Evolutionary conservation across 2,113 vertebrate species (phyloP).

Genomic region (Carettochelys insculpta): DNA sequence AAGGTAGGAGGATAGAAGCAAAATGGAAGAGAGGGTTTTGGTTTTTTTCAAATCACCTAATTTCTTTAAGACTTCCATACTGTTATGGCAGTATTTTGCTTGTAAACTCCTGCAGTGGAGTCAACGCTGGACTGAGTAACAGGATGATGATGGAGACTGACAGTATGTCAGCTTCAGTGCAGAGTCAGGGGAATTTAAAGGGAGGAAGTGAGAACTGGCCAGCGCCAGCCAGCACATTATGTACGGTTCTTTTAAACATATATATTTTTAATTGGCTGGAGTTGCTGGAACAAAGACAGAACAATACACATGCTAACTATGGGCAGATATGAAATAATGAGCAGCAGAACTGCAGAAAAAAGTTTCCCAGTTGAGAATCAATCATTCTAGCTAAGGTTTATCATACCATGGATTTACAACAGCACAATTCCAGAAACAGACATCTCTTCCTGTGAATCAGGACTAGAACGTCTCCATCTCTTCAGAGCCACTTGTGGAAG

Average conservation of each 20-base stretch:
- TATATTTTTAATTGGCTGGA: not conserved
- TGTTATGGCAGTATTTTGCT: accelerated
- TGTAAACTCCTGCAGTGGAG: not conserved
- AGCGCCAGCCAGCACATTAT: not conserved
- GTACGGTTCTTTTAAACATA: not conserved
- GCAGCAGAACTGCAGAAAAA: not conserved
- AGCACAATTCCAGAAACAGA: not conserved
- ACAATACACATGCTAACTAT: not conserved
- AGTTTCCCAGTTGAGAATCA: not conserved
- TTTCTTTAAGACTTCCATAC: not conserved
- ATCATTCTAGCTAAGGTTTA: not conserved
- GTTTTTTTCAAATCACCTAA: not conserved
- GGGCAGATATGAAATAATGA: not conserved
- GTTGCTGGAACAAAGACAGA: accelerated
- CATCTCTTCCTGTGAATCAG: not conserved
- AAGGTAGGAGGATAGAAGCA: not conserved
- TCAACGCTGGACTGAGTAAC: not conserved
- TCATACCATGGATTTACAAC: not conserved
- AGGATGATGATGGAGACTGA: accelerated
- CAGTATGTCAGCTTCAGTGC: not conserved
- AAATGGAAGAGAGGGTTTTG: not conserved
- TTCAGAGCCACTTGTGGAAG: not conserved
- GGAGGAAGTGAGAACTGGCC: not conserved
- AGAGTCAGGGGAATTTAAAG: accelerated
- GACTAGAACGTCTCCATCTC: not conserved